These are phyloP conservation scores for Ochropacha duplaris DNA, from an alignment of 2,888 invertebrate genomes.

Conservation along the genomic window DNA sequence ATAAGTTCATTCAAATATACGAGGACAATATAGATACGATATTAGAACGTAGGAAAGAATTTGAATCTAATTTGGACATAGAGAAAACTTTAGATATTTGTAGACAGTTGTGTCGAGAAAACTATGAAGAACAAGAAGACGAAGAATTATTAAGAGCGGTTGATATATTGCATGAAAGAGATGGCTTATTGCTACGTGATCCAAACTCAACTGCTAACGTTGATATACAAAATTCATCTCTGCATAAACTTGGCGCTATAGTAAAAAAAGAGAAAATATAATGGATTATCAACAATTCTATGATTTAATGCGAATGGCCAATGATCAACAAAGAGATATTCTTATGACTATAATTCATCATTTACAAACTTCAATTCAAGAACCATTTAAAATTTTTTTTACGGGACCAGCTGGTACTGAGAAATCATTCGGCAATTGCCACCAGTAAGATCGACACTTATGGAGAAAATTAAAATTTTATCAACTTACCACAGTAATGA, in stretches of 20 bases:
- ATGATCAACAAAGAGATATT: constrained; percentile 25
- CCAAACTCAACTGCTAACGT: constrained; percentile 19
- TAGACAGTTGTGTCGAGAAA: constrained; percentile 29
- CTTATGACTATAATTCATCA: constrained; percentile 18
- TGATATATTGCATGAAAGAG: constrained; percentile 15
- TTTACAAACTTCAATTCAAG: constrained; percentile 15
- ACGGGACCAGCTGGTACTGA: constrained; percentile 45
- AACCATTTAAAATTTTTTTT: constrained; percentile 27
- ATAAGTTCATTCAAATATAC: constrained; percentile 40
- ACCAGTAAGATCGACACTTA: constrained; percentile 36
- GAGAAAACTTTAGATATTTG: constrained; percentile 33
- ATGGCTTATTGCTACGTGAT: constrained; percentile 19
- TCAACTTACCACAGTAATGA: constrained; percentile 19
- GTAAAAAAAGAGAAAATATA: constrained; percentile 29
- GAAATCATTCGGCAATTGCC: constrained; percentile 42
- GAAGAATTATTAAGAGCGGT: constrained; percentile 11
- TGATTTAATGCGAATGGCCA: constrained; percentile 25
- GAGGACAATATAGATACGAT: constrained; percentile 39
- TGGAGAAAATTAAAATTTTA: constrained; percentile 22
- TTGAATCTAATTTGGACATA: constrained; percentile 32
- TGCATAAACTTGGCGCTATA: constrained; percentile 27
- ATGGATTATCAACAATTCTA: constrained; percentile 25
- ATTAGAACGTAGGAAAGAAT: constrained; percentile 28
- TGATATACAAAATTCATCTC: constrained; percentile 25
- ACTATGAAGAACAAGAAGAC: constrained; percentile 20